A percentile compares a stretch with the other conserved stretches of the same genome.
Evolutionary conservation across 2,888 invertebrate species (phyloP).

Genomic region (Lasioglossum zephyrum): DNA sequence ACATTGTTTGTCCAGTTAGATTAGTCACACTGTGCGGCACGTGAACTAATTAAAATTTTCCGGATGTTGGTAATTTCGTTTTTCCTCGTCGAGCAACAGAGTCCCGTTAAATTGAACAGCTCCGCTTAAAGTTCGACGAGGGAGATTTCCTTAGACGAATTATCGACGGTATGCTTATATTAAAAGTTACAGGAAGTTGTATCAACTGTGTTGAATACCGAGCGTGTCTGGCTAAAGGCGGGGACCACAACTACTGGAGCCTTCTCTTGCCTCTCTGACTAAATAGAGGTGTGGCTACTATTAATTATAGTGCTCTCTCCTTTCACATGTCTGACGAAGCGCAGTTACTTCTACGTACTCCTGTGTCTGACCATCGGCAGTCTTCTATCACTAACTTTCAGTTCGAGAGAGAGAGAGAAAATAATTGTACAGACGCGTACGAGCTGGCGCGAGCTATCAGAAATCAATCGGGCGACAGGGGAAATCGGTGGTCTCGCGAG

Average conservation of each 20-base stretch:
- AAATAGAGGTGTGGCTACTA: background rate
- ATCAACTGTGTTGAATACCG: background rate
- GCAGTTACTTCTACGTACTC: background rate
- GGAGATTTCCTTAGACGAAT: background rate
- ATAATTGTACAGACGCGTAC: conserved; percentile 38
- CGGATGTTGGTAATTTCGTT: background rate
- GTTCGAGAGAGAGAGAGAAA: background rate
- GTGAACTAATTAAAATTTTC: background rate
- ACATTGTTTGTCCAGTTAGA: background rate
- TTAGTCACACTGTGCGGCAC: background rate
- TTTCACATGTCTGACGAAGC: background rate
- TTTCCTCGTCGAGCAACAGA: background rate
- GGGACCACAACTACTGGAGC: background rate
- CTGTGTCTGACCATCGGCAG: background rate
- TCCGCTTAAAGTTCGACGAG: background rate
- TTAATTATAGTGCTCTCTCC: background rate
- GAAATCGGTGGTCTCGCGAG: conserved; percentile 53
- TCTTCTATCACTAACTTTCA: background rate
- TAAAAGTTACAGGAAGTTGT: conserved; percentile 7
- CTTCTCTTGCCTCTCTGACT: background rate
- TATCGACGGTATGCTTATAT: background rate
- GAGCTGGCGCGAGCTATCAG: conserved; percentile 24
- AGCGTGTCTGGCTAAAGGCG: background rate
- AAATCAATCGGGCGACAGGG: conserved; percentile 58
- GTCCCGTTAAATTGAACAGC: conserved; percentile 18